Evolutionary conservation across 2,113 vertebrate species (phyloP).

Genomic region (Ivindomyrus marchei): DNA sequence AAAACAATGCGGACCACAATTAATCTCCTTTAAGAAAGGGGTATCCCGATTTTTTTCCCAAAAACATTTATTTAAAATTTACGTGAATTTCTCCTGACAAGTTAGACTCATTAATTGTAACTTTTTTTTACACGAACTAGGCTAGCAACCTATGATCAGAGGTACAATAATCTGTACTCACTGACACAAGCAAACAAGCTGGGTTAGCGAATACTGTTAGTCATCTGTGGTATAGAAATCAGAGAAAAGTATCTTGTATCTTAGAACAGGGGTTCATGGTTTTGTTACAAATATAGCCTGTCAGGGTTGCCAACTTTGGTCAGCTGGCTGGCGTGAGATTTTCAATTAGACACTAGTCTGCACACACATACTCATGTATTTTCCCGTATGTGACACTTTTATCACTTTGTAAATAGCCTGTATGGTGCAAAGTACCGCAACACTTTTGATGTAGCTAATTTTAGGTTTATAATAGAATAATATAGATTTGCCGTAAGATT

Average conservation of each 20-base stretch:
- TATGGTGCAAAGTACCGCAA: not conserved
- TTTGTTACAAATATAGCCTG: not conserved
- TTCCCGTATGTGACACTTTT: not conserved
- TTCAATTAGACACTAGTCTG: not conserved
- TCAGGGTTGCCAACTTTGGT: not conserved
- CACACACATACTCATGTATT: not conserved
- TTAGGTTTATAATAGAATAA: not conserved
- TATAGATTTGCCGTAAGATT: not conserved
- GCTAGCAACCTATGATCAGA: not conserved
- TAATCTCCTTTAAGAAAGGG: not conserved
- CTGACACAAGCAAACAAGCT: not conserved
- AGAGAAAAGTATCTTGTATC: not conserved
- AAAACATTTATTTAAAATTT: not conserved
- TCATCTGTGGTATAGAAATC: not conserved
- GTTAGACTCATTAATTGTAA: not conserved
- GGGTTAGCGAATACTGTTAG: not conserved
- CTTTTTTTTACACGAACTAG: not conserved
- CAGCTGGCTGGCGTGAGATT: not conserved
- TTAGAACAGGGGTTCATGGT: not conserved
- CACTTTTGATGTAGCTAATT: not conserved
- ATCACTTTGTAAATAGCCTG: not conserved
- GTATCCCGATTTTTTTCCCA: not conserved
- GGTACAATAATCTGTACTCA: not conserved
- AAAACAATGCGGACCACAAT: not conserved
- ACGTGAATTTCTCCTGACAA: not conserved